Percentiles rank a stretch among this genome's conserved stretches.
These are phyloP conservation scores for Callosobruchus maculatus DNA, from an alignment of 2,888 invertebrate genomes.

Conservation along the genomic window DNA sequence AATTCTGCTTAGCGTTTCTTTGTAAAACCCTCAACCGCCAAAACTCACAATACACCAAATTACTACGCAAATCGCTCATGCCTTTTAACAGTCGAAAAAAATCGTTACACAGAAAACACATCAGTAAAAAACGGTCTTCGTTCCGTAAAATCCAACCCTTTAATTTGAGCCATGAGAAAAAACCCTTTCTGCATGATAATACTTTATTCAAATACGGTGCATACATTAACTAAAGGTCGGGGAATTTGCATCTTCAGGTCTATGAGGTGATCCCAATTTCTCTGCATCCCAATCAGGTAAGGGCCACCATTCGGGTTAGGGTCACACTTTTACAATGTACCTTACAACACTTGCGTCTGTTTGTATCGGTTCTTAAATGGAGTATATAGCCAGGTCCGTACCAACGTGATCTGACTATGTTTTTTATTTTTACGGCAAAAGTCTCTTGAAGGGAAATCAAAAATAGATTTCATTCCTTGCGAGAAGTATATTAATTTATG, in stretches of 20 bases:
- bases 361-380: neutral
- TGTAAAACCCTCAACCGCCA: neutral
- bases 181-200: conserved; percentile 37
- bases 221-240: conserved; percentile 45
- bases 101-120: conserved; percentile 1
- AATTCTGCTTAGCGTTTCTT: neutral
- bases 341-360: conserved; percentile 3
- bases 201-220: conserved; percentile 46
- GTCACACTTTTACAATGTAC: conserved; percentile 13
- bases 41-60: neutral
- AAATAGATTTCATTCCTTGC: no score
- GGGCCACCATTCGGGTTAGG: conserved; percentile 1
- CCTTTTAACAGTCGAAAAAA: conserved; percentile 5
- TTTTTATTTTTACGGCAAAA: neutral
- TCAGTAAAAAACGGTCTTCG: conserved; percentile 16
- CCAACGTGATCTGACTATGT: neutral
- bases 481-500: no score
- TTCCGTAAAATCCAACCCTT: conserved; percentile 28
- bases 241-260: conserved; percentile 47
- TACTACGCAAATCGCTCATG: neutral
- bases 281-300: conserved; percentile 42
- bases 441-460: neutral
- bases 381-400: neutral
- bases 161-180: conserved; percentile 38
- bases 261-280: conserved; percentile 45